These are phyloP conservation scores for Prenolepis imparis DNA, from an alignment of 2,888 invertebrate species.

Conservation along the genomic window DNA sequence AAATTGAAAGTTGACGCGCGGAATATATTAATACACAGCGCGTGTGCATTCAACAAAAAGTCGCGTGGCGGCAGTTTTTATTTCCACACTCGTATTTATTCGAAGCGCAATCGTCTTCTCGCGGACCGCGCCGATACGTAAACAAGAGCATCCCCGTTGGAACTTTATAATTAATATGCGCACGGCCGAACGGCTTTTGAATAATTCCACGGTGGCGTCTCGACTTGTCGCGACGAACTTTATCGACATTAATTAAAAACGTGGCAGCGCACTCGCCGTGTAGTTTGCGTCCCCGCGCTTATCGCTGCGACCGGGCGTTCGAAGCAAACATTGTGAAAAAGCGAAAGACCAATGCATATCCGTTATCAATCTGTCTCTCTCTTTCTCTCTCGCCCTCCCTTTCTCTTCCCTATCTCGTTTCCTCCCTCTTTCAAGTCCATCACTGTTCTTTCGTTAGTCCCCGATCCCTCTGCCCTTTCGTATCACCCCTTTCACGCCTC, in stretches of 20 bases:
- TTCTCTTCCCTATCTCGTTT: conserved; percentile 37
- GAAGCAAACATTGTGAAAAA: conserved; percentile 85
- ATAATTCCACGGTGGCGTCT: conserved; percentile 73
- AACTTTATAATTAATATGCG: conserved; percentile 78
- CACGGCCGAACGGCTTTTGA: conserved; percentile 75
- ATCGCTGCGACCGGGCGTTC: conserved; percentile 81
- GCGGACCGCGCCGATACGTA: conserved; percentile 69
- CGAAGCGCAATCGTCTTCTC: conserved; percentile 55
- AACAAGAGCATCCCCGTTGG: conserved; percentile 68
- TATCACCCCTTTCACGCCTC: conserved; percentile 61
- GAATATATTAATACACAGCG: background rate
- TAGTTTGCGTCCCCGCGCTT: conserved; percentile 79
- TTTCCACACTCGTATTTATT: conserved; percentile 38
- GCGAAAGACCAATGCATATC: conserved; percentile 84
- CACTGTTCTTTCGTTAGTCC: conserved; percentile 67
- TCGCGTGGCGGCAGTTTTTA: background rate
- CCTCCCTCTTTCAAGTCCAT: conserved; percentile 44
- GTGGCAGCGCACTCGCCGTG: conserved; percentile 77
- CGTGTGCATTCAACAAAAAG: background rate
- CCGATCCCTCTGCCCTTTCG: conserved; percentile 66
- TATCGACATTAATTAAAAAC: conserved; percentile 82
- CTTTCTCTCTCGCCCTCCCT: conserved; percentile 42
- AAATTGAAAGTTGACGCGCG: background rate
- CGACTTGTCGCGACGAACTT: conserved; percentile 74
- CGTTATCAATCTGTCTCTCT: conserved; percentile 81